These are phyloP conservation scores for Muscicapa comitata DNA, from an alignment of 2,797 vertebrate species.

Conservation along the genomic window DNA sequence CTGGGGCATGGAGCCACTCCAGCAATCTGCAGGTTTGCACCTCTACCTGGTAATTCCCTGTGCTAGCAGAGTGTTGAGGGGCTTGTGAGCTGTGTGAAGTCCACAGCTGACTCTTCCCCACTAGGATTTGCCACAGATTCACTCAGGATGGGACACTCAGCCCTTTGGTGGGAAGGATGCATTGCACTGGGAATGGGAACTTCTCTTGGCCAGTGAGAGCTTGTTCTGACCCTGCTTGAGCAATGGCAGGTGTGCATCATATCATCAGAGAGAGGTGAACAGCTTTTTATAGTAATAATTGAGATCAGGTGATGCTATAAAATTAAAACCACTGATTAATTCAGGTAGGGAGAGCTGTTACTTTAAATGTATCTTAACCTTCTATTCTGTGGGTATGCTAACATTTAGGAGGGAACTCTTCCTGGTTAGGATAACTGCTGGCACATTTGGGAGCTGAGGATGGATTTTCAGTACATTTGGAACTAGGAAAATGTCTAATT, in stretches of 20 bases:
- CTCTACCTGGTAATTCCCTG: rapidly evolving
- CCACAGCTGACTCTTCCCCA: rapidly evolving
- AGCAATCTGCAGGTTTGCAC: background rate
- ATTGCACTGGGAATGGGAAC: background rate
- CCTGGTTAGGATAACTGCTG: background rate
- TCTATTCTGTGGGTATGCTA: background rate
- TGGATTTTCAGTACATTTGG: background rate
- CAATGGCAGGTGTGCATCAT: rapidly evolving
- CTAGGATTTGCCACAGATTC: background rate
- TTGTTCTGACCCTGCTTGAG: background rate
- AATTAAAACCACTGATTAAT: background rate
- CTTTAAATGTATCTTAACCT: background rate
- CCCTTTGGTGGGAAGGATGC: background rate
- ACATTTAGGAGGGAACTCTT: background rate
- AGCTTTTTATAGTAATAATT: background rate
- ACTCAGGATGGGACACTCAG: rapidly evolving
- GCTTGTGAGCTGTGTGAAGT: background rate
- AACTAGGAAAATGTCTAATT: constrained; percentile 31
- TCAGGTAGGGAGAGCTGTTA: background rate
- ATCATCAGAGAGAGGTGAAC: background rate
- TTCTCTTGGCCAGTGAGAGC: background rate
- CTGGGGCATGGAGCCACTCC: background rate
- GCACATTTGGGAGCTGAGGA: background rate
- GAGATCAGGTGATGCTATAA: background rate
- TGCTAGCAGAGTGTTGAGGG: background rate